These are phyloP conservation scores for Hyperoplus lanceolatus DNA, from an alignment of 2,797 vertebrate species.

Conservation along the genomic window DNA sequence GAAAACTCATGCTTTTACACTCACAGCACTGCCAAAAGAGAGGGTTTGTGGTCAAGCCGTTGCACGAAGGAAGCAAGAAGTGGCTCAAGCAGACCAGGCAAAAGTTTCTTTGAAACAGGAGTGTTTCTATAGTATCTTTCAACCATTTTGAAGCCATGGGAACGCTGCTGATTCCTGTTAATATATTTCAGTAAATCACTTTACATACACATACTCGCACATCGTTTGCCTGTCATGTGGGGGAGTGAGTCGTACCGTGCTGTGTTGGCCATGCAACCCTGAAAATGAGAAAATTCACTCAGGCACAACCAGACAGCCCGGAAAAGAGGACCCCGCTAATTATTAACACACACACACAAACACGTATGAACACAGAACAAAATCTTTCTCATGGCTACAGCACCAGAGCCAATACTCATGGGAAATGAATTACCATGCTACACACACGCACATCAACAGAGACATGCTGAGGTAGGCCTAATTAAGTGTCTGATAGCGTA, in stretches of 20 bases:
- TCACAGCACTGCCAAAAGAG: conserved; percentile 8
- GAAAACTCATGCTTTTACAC: not conserved
- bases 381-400: conserved; percentile 43
- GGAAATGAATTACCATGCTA: conserved; percentile 77
- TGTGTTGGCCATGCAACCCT: conserved; percentile 63
- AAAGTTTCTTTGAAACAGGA: not conserved
- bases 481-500: conserved; percentile 70
- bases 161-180: conserved; percentile 36
- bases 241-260: conserved; percentile 40
- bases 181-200: conserved; percentile 37
- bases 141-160: not conserved
- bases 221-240: conserved; percentile 36
- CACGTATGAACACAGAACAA: conserved; percentile 26
- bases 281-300: conserved; percentile 80
- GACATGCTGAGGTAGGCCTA: conserved; percentile 77
- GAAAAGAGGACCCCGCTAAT: conserved; percentile 60
- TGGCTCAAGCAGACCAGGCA: not conserved
- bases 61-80: not conserved
- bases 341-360: conserved; percentile 56
- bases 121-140: not conserved
- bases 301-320: conserved; percentile 65
- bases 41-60: conserved; percentile 11
- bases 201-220: conserved; percentile 14
- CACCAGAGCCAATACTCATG: conserved; percentile 55
- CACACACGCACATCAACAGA: conserved; percentile 44